phyloP scores from a whole-genome alignment of 2,888 invertebrate genomes.

The Dryococelus australis region DNA sequence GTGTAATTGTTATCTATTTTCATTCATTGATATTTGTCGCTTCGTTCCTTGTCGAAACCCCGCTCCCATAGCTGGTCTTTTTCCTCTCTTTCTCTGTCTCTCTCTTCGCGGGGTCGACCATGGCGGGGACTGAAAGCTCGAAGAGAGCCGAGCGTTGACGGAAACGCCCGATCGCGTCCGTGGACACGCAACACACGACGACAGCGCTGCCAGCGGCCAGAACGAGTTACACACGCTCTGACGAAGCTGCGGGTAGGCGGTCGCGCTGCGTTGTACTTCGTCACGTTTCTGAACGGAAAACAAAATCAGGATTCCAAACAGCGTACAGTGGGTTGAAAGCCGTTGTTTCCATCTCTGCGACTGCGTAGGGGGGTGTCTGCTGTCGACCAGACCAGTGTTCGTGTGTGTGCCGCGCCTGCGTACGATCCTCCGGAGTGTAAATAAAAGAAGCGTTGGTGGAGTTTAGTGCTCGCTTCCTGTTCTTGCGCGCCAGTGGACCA shows the following conservation, averaged over 20 bases:
- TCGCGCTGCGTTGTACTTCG: neutral
- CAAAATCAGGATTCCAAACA: neutral
- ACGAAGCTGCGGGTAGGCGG: neutral
- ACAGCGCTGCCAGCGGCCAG: neutral
- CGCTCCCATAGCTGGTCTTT: neutral
- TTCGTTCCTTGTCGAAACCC: neutral
- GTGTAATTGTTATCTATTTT: conserved; percentile 3
- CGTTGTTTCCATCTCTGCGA: neutral
- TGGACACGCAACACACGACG: neutral
- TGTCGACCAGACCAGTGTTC: neutral
- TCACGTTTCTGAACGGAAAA: neutral
- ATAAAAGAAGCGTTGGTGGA: neutral
- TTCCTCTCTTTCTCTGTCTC: neutral
- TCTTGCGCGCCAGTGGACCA: neutral
- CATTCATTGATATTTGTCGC: neutral
- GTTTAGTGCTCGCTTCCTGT: no score
- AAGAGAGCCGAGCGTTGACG: neutral
- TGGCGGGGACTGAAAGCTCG: neutral
- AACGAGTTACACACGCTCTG: conserved; percentile 8
- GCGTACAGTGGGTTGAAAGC: neutral
- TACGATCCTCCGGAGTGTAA: neutral
- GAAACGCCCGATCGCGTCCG: neutral
- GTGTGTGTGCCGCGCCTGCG: neutral
- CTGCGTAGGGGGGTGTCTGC: neutral
- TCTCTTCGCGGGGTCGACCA: no score